These are phyloP conservation scores for Remorina albescens DNA, from an alignment of 2,797 vertebrate species.

Conservation along the genomic window DNA sequence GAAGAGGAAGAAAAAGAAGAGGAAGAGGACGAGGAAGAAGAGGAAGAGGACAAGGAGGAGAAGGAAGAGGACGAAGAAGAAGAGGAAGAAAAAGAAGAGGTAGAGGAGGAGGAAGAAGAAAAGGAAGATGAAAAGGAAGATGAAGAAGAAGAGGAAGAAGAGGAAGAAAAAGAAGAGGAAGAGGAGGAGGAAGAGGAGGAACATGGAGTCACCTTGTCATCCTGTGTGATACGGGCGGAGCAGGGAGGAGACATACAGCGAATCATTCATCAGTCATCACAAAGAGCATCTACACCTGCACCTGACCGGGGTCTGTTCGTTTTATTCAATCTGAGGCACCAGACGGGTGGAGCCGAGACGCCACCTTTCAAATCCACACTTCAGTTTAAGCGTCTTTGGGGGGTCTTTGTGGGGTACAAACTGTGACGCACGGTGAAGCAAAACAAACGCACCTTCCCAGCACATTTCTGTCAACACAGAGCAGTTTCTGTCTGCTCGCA, in stretches of 20 bases:
- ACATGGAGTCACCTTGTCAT: conserved; percentile 89
- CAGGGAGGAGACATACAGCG: conserved; percentile 81
- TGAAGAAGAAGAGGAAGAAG: neutral
- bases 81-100: no score
- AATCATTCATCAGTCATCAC: conserved; percentile 32
- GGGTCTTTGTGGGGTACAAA: no score
- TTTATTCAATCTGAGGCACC: neutral
- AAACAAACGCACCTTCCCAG: no score
- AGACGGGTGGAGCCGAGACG: neutral
- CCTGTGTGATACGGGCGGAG: conserved; percentile 83
- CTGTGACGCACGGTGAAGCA: no score
- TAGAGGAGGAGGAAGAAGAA: neutral
- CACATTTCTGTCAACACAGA: no score
- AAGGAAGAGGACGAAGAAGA: no score
- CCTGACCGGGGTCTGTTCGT: neutral
- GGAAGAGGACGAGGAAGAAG: no score
- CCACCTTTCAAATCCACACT: neutral
- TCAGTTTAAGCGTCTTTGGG: neutral
- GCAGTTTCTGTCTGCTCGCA: no score
- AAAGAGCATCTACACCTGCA: neutral
- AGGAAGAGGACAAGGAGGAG: no score
- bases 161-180: no score
- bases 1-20: no score
- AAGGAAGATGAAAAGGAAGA: neutral
- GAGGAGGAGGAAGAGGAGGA: conserved; percentile 61